Conservation (phyloP, 1,140 invertebrate species). For the Megathymus violae region DNA sequence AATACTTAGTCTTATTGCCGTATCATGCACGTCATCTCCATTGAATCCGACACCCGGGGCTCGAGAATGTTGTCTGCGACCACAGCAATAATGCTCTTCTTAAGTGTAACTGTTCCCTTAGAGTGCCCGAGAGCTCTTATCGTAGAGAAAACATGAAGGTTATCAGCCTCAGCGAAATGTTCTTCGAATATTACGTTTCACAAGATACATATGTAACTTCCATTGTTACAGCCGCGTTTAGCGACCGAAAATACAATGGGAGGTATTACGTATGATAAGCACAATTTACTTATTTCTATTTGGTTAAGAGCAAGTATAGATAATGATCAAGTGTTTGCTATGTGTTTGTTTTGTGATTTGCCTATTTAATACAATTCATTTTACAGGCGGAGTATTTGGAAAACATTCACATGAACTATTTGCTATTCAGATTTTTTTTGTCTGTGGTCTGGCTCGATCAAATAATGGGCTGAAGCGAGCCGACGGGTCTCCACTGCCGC, state of each 20-base stretch:
- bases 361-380: too few relatives aligned
- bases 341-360: too few relatives aligned
- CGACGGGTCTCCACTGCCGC: constrained; percentile 54
- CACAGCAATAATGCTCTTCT: constrained; percentile 60
- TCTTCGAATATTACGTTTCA: constrained; percentile 37
- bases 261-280: not conserved
- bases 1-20: constrained; percentile 60
- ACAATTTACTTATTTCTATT: not conserved
- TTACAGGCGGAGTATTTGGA: too few relatives aligned
- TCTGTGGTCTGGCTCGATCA: constrained; percentile 52
- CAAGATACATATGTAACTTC: constrained; percentile 29
- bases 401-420: constrained; percentile 12
- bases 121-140: constrained; percentile 43
- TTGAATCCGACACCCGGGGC: constrained; percentile 47
- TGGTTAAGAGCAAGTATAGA: not conserved
- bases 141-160: constrained; percentile 46
- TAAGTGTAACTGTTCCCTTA: constrained; percentile 53
- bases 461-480: constrained; percentile 62
- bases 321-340: too few relatives aligned
- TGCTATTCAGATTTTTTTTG: constrained; percentile 43
- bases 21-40: constrained; percentile 54
- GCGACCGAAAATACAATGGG: constrained; percentile 2
- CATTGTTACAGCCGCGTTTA: constrained; percentile 23
- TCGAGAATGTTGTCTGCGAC: constrained; percentile 47
- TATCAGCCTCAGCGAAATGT: constrained; percentile 41